Conservation (phyloP, 1,140 invertebrate species). For the Rhyacophila brunnea region DNA sequence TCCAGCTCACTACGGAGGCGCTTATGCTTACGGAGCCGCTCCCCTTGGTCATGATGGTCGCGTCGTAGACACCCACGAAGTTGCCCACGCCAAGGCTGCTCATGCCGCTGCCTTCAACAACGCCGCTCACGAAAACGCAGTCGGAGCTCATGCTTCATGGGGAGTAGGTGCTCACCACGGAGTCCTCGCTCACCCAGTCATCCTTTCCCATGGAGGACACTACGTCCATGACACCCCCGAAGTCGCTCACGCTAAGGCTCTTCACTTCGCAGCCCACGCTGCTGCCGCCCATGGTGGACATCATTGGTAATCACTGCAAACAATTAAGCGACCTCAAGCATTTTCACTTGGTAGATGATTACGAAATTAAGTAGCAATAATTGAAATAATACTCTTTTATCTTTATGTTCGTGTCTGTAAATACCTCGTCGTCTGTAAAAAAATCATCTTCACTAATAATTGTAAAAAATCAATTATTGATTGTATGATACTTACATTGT, state of each 20-base stretch:
- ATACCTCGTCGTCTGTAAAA: not conserved
- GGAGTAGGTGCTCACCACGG: not conserved
- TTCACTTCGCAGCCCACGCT: slow-evolving; percentile 33
- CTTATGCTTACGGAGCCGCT: slow-evolving; percentile 28
- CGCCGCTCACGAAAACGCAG: slow-evolving; percentile 2
- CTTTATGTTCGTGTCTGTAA: not conserved
- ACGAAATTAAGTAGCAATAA: no score
- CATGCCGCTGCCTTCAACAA: slow-evolving; percentile 41
- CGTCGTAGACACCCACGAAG: slow-evolving; percentile 41
- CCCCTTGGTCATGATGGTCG: slow-evolving; percentile 53
- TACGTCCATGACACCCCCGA: slow-evolving; percentile 59
- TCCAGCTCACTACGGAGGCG: not conserved
- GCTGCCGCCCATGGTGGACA: slow-evolving; percentile 34
- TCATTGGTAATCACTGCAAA: slow-evolving; percentile 1
- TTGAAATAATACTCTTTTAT: no score
- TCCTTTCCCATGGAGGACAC: slow-evolving; percentile 47
- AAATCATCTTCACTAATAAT: not conserved
- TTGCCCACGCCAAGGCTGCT: not conserved
- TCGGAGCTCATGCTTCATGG: slow-evolving; percentile 9
- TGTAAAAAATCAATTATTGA: no score
- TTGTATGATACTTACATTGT: no score
- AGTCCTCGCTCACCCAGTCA: no score
- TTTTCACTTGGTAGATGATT: no score
- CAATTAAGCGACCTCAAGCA: no score
- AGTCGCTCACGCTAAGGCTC: slow-evolving; percentile 42